Evolutionary conservation across 92 coral and sea anemone genomes (phyloP), one percentile per base, ranked within the genome.

Genomic region (Zoanthus sansibaricus): DNA sequence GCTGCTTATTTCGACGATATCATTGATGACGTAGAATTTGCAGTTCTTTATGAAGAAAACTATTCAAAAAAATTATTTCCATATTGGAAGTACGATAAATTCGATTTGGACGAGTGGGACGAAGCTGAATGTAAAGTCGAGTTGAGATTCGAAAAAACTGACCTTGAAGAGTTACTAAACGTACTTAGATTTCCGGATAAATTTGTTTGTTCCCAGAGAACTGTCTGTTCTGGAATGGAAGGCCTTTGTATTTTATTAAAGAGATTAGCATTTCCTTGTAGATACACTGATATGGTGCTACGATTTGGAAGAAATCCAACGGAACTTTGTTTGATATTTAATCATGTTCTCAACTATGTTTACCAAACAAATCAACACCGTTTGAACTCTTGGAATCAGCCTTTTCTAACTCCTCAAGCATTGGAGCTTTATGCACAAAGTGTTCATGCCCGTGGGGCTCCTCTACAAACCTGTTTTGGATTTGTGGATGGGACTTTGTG

Each of bases 241-340:
- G 90, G 89, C 13, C 90, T 92, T 18, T 92, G 94, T 48, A 79
- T 90, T 49, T 76, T 92, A 18, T 59, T 88, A 49, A 91, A 91
- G 79, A 86, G 92, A 58, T 89, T 88, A 44, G 87, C 92, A 17
- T 91, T 49, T 66, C 94, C 94, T 3, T 88, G 94, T 56, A 79
- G 94, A 45, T 88, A 83, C 66, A 77, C 83, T 30, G 92, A 88
- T 58, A 91, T 91, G 94, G 94, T 59, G 54, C 32, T 71, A 8
- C 56, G 89, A 3, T 91, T 91, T 91, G 92, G 94, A 7, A 58
- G 94, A 72, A 88, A 88, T 61, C 90, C 94, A 18, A 91, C 94
- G 16, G 94, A 92, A 59, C 86, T 92, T 46, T 88, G 94, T 47
- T 64, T 92, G 12, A 92, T 91, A 10, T 88, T 91, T 61, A 88